These are phyloP conservation scores for Calephelis nemesis DNA, from an alignment of 1,140 invertebrate genomes.

Conservation along the genomic window DNA sequence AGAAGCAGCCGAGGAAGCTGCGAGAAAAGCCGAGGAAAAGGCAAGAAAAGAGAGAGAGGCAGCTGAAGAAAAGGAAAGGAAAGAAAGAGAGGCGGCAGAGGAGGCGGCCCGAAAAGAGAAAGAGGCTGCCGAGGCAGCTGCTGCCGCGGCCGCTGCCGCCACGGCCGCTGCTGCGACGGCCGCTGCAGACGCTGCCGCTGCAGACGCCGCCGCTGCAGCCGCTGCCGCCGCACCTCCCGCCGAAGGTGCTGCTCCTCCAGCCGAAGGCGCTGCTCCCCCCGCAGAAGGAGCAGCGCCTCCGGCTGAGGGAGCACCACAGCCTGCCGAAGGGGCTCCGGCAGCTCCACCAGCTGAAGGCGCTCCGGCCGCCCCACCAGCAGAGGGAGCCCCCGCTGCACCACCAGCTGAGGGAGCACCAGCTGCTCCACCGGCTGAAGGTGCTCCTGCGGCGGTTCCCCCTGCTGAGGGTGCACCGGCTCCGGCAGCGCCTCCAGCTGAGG, in stretches of 20 bases:
- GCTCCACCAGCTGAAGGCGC: constrained; percentile 60
- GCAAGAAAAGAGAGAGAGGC: constrained; percentile 54
- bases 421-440: constrained; percentile 21
- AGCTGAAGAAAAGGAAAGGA: constrained; percentile 25
- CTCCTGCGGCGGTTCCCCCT: constrained; percentile 54
- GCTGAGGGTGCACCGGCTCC: constrained; percentile 49
- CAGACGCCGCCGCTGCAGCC: constrained; percentile 48
- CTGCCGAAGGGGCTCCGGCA: constrained; percentile 37
- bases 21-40: constrained; percentile 46
- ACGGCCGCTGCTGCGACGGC: constrained; percentile 42
- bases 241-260: constrained; percentile 36
- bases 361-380: constrained; percentile 29
- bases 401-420: constrained; percentile 21
- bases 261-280: constrained; percentile 36
- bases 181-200: constrained; percentile 43
- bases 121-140: constrained; percentile 23
- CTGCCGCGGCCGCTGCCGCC: constrained; percentile 27
- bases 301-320: constrained; percentile 24
- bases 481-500: constrained; percentile 32
- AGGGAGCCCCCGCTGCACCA: constrained; percentile 27
- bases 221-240: constrained; percentile 32
- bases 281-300: constrained; percentile 33
- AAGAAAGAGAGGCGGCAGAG: constrained; percentile 17
- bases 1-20: constrained; percentile 33
- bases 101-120: constrained; percentile 18